phyloP scores from a whole-genome alignment of 2,888 invertebrate species.

The Sepioteuthis lessoniana region DNA sequence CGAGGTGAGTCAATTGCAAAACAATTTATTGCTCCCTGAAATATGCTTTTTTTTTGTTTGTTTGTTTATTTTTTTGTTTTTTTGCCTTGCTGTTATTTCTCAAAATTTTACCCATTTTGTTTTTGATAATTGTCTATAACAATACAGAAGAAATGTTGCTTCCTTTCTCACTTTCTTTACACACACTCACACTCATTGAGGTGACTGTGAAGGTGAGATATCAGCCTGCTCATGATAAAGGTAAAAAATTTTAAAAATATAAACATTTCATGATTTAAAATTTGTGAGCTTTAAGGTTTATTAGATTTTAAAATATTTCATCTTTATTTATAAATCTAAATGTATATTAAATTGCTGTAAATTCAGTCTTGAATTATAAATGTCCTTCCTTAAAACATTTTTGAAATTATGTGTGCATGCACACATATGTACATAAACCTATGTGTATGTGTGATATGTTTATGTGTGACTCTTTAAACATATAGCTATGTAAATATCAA shows the following conservation, averaged over 20 bases:
- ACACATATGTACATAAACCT: not conserved
- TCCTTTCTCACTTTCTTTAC: not conserved
- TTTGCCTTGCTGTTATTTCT: not conserved
- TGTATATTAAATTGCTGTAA: not conserved
- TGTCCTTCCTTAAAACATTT: not conserved
- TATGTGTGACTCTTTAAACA: not conserved
- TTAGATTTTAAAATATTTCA: not conserved
- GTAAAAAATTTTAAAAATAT: not conserved
- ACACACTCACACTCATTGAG: not conserved
- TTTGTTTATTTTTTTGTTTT: too few species aligned
- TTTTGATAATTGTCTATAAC: not conserved
- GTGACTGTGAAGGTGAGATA: not conserved
- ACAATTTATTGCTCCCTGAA: not conserved
- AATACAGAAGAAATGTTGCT: not conserved
- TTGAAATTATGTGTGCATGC: not conserved
- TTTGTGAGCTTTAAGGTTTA: not conserved
- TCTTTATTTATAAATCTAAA: not conserved
- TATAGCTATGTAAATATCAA: not conserved
- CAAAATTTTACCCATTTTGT: not conserved
- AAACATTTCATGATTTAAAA: not conserved
- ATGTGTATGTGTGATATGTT: not conserved
- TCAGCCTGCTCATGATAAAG: not conserved
- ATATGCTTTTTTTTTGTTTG: too few species aligned
- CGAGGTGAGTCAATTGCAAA: constrained; percentile 66
- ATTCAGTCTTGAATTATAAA: not conserved